These are phyloP conservation scores for Tragopan temminckii DNA, from an alignment of 2,797 vertebrate genomes.

Conservation along the genomic window DNA sequence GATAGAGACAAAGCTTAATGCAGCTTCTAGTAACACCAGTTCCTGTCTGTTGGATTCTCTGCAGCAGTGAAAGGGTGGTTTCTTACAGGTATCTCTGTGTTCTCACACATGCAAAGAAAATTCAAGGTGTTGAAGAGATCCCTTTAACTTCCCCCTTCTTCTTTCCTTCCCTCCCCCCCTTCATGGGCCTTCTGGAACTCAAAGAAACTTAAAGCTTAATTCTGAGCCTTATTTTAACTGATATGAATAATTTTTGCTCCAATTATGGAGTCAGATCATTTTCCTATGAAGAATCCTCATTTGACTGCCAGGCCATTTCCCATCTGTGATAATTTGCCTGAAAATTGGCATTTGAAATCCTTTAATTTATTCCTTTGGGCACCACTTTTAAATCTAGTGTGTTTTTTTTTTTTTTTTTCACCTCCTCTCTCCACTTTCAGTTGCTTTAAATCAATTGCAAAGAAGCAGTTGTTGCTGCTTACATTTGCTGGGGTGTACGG, in stretches of 20 bases:
- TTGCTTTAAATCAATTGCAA: conserved; percentile 5
- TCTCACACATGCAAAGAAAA: not conserved
- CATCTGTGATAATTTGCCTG: conserved; percentile 40
- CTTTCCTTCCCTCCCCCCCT: not conserved
- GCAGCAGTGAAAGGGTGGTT: not conserved
- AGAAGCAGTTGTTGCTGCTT: not conserved
- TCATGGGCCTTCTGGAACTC: not conserved
- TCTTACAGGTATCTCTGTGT: not conserved
- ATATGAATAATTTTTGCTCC: not conserved
- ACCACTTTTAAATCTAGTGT: conserved; percentile 23
- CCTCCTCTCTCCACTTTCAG: not conserved
- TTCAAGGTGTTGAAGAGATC: not conserved
- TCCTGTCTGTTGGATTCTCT: accelerated
- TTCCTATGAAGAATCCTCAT: not conserved
- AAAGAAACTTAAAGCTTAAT: not conserved
- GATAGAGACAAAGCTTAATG: not conserved
- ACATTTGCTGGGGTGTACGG: not conserved
- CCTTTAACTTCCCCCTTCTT: not conserved
- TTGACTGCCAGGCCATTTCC: conserved; percentile 47
- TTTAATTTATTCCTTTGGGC: conserved; percentile 49
- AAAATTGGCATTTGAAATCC: conserved; percentile 41
- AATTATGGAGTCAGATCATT: not conserved
- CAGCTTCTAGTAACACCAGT: not conserved
- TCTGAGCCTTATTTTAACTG: conserved; percentile 20
- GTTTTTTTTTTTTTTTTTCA: not conserved